Conservation (phyloP, 1,140 invertebrate genomes). For the Meloidogyne chitwoodi region DNA sequence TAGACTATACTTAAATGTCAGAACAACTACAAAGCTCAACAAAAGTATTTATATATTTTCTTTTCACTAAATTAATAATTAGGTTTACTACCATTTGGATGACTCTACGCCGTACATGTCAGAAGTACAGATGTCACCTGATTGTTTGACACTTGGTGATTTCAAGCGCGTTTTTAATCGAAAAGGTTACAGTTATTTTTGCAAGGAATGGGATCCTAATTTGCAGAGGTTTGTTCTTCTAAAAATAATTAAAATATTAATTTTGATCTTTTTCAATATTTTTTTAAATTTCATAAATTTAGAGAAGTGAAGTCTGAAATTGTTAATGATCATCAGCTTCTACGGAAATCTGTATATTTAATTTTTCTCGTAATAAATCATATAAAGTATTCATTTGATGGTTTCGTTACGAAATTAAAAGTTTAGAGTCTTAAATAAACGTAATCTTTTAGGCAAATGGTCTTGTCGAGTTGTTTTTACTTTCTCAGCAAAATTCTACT, state of each 20-base stretch:
- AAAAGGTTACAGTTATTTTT: conserved; percentile 75
- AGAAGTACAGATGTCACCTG: conserved; percentile 86
- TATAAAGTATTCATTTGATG: too few species aligned
- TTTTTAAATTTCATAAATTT: conserved; percentile 3
- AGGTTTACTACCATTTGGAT: conserved; percentile 62
- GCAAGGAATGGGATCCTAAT: conserved; percentile 68
- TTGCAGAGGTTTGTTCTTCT: conserved; percentile 18
- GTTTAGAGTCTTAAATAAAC: too few species aligned
- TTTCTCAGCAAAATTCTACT: background rate
- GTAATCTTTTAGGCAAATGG: conserved; percentile 14
- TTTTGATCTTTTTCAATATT: conserved; percentile 14
- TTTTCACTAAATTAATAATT: background rate
- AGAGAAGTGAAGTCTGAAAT: conserved; percentile 49
- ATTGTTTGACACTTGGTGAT: conserved; percentile 88
- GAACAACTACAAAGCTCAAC: background rate
- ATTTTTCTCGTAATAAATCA: too few species aligned
- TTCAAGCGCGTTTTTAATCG: conserved; percentile 96
- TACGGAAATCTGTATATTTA: conserved; percentile 21
- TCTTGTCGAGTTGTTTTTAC: conserved; percentile 11
- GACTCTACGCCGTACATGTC: conserved; percentile 98
- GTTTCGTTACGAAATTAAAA: too few species aligned
- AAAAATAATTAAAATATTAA: conserved; percentile 8
- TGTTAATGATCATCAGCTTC: conserved; percentile 22
- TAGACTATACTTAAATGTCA: background rate
- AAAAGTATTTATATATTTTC: background rate